phyloP scores from a whole-genome alignment of 2,113 vertebrate genomes.

The Sapajus apella region DNA sequence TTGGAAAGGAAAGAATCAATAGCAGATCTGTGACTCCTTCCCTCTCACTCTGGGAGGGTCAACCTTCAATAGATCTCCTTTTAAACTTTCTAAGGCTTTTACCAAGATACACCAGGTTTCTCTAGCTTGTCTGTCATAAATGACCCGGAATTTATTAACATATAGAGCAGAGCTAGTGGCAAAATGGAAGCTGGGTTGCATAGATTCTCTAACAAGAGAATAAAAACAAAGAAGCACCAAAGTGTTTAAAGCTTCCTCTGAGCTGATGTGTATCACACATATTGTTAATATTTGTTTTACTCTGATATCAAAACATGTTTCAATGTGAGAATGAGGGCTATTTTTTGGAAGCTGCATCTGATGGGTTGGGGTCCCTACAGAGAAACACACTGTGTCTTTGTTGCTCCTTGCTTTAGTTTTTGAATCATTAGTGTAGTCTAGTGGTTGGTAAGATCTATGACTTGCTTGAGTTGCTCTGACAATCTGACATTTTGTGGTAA shows the following conservation, averaged over 20 bases:
- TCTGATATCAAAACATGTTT: neutral
- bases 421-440: no score
- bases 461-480: neutral
- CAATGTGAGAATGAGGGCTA: accelerated
- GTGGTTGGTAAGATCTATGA: neutral
- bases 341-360: neutral
- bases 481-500: neutral
- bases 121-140: neutral
- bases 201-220: neutral
- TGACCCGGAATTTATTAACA: neutral
- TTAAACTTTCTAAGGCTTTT: neutral
- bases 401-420: neutral
- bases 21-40: accelerated
- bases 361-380: neutral
- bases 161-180: neutral
- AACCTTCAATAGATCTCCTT: neutral
- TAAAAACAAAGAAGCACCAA: neutral
- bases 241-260: neutral
- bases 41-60: neutral
- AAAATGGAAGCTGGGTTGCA: neutral
- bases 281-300: accelerated
- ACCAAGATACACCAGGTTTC: no score
- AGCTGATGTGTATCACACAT: neutral
- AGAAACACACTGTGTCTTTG: neutral
- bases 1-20: neutral